Conservation (phyloP, 2,888 invertebrate species). For the Sthenelais limicola region DNA sequence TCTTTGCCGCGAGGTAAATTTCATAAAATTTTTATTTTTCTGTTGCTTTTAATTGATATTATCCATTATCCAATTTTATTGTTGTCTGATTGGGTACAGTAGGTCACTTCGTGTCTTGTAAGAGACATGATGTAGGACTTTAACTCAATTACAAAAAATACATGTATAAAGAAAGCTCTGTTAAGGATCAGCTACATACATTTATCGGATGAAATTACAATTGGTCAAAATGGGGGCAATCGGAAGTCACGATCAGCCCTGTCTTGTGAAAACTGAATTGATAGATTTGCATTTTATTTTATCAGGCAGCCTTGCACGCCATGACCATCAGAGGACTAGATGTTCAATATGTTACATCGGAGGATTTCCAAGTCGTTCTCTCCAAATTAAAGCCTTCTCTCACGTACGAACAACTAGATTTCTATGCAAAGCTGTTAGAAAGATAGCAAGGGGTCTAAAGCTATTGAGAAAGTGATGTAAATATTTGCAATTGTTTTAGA, state of each 20-base stretch:
- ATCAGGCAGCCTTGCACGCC: constrained; percentile 62
- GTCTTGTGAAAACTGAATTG: too few species aligned
- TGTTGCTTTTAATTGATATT: background rate
- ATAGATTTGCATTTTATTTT: too few species aligned
- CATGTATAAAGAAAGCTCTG: too few species aligned
- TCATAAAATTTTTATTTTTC: background rate
- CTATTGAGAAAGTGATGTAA: too few species aligned
- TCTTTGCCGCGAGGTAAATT: constrained; percentile 76
- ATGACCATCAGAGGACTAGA: constrained; percentile 57
- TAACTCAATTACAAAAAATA: too few species aligned
- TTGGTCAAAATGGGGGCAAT: background rate
- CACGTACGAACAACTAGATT: too few species aligned
- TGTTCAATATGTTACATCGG: constrained; percentile 50
- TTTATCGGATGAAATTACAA: background rate
- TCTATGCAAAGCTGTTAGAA: too few species aligned
- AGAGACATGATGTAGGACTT: too few species aligned
- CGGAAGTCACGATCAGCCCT: background rate
- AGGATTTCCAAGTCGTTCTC: constrained; percentile 53
- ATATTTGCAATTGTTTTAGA: too few species aligned
- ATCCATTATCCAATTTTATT: background rate
- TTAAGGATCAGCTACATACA: background rate
- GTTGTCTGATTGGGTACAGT: background rate
- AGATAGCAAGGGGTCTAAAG: too few species aligned
- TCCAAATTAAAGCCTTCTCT: constrained; percentile 42
- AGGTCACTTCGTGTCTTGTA: too few species aligned